Evolutionary conservation across 1,140 invertebrate genomes (phyloP).

Genomic region (Amphibalanus amphitrite): DNA sequence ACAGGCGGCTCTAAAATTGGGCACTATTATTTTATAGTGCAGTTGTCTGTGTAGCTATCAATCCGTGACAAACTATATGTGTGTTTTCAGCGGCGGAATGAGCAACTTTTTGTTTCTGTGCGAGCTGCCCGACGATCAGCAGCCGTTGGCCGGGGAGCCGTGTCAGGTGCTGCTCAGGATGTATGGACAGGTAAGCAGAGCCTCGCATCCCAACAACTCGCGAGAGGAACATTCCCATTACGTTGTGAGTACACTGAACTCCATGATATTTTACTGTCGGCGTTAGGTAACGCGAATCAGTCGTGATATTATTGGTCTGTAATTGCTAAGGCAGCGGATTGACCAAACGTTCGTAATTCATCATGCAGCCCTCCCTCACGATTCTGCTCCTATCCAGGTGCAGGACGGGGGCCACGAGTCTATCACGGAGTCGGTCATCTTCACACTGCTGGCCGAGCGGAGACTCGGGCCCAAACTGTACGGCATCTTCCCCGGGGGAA

Average conservation of each 20-base stretch:
- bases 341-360: too few relatives aligned
- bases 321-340: neutral
- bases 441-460: constrained; percentile 79
- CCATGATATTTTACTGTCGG: neutral
- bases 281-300: neutral
- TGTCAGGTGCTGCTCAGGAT: constrained; percentile 8
- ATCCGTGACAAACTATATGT: too few relatives aligned
- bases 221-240: too few relatives aligned
- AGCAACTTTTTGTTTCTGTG: neutral
- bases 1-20: too few relatives aligned
- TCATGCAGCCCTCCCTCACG: too few relatives aligned
- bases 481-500: constrained; percentile 85
- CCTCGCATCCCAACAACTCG: neutral
- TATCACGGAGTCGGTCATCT: constrained; percentile 85
- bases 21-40: too few relatives aligned
- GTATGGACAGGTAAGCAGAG: constrained; percentile 4
- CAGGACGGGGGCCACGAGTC: constrained; percentile 56
- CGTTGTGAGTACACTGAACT: too few relatives aligned
- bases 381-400: neutral
- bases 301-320: constrained; percentile 6
- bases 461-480: constrained; percentile 83
- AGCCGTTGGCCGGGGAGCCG: constrained; percentile 12
- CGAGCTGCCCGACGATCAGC: constrained; percentile 4
- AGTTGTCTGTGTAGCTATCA: too few relatives aligned
- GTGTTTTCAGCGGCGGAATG: neutral